Percentiles rank a stretch among this genome's conserved stretches.
Conservation (phyloP, 2,797 vertebrate species). For the Chromis chromis region DNA sequence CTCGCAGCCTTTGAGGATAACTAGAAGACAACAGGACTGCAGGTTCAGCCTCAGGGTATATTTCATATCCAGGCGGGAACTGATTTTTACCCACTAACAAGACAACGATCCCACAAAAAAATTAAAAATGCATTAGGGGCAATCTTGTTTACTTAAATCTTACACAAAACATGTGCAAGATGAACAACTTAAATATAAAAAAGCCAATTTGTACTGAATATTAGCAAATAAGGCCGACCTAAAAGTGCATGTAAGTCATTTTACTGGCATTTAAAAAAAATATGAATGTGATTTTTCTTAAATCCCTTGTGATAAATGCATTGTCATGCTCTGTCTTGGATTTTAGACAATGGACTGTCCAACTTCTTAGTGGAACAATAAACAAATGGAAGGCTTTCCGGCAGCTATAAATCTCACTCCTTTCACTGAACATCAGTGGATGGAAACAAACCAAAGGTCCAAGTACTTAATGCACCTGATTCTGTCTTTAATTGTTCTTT, state of each 20-base stretch:
- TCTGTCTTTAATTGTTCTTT: not conserved
- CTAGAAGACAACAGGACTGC: slow-evolving; percentile 1
- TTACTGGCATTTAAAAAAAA: not conserved
- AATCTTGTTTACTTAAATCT: not conserved
- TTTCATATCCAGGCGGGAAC: not conserved
- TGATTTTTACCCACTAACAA: not conserved
- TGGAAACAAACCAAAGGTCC: not conserved
- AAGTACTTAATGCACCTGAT: not conserved
- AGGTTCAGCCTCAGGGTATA: not conserved
- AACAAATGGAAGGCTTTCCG: not conserved
- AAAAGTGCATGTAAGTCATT: not conserved
- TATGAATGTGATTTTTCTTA: not conserved
- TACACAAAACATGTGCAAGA: not conserved
- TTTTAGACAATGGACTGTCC: no score
- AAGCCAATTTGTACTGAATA: not conserved
- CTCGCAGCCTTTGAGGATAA: slow-evolving; percentile 11
- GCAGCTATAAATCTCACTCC: not conserved
- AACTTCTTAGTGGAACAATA: not conserved
- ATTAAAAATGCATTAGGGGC: not conserved
- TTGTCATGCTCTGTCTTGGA: no score
- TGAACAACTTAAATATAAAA: slow-evolving; percentile 1
- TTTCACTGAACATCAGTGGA: not conserved
- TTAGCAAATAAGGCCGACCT: not conserved
- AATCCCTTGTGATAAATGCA: no score
- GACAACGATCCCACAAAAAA: not conserved